Base-by-base conservation (phyloP, 2,888 invertebrate genomes). In the Eulithis prunata region DNA sequence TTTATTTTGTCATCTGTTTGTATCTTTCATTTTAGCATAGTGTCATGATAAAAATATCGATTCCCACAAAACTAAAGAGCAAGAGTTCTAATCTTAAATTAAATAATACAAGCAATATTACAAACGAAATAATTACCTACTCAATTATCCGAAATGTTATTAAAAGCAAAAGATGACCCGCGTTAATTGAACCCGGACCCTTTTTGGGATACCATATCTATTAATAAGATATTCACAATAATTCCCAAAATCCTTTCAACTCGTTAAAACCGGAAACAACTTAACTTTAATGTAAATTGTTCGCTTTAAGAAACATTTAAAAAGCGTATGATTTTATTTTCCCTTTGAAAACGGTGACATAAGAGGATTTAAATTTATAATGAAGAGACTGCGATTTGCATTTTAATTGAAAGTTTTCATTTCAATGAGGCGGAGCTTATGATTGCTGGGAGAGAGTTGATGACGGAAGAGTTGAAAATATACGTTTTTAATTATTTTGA, bases 311-410 rank as follows among this genome's bases (percentile, higher is more conserved):
- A 62, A 62, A 21, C 55, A 32, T 69, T 66, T 60, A 46, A 56
- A 65, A 56, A 56, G 51, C 46, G 53, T 60, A 43, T 49, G 36
- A 56, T 61, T 49, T 58, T 63, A 62, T 62, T 68, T 59, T 46
- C 36, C 14, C 12, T 46, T 47, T 38, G 12, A 54, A 52, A 65
- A 65, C 59, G 57, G 66, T 60, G 57, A 49, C 51, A 58, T 55
- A 59, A 67, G 51, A 36, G 51, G 60, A 67, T 67, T 71, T 57
- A 59, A 67, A 69, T 66, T 61, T 69, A 65, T 68, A 68, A 69
- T 66, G 51, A 64, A 58, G 59, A 41, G 57, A 63, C 14, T 41
- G 51, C 43, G 49, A 64, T 45, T 62, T 43, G 57, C 58, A 43
- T 64, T 64, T 61, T 56, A 57, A 52, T 66, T 64, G 47, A 65